Evolutionary conservation across 2,797 vertebrate genomes (phyloP).

Genomic region (Cuniculus paca): DNA sequence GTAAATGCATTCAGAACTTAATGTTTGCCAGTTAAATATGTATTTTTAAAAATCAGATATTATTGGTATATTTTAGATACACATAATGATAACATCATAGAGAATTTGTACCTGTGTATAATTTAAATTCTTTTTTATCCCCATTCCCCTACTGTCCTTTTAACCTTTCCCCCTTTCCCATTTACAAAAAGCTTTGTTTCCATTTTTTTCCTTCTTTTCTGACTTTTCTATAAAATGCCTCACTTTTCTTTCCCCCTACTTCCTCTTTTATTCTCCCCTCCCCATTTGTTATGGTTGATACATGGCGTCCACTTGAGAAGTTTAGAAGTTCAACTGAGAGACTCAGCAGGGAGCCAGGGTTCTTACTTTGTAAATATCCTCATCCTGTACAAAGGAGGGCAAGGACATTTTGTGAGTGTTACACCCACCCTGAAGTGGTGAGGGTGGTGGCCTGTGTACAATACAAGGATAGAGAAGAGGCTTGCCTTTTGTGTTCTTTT

Average conservation of each 20-base stretch:
- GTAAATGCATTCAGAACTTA: not conserved
- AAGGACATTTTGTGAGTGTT: too few relatives aligned
- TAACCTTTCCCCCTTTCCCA: not conserved
- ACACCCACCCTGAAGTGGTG: too few relatives aligned
- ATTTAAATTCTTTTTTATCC: not conserved
- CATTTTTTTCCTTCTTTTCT: not conserved
- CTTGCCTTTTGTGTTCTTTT: too few relatives aligned
- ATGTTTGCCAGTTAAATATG: constrained; percentile 10
- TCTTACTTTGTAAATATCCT: too few relatives aligned
- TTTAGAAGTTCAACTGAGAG: too few relatives aligned
- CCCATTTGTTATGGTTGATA: too few relatives aligned
- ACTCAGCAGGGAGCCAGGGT: too few relatives aligned
- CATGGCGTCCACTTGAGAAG: too few relatives aligned
- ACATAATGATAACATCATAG: not conserved
- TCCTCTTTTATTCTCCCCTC: not conserved
- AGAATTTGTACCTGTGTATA: not conserved
- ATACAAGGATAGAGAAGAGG: too few relatives aligned
- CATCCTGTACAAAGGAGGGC: too few relatives aligned
- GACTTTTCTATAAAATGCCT: not conserved
- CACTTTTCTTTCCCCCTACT: not conserved
- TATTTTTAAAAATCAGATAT: constrained; percentile 26
- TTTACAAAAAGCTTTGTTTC: not conserved
- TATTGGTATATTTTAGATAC: not conserved
- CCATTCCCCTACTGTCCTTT: not conserved
- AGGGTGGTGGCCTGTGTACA: too few relatives aligned